Evolutionary conservation across 2,113 vertebrate genomes (phyloP), one percentile per base, ranked within the genome.

Genomic region (Arenaria interpres): DNA sequence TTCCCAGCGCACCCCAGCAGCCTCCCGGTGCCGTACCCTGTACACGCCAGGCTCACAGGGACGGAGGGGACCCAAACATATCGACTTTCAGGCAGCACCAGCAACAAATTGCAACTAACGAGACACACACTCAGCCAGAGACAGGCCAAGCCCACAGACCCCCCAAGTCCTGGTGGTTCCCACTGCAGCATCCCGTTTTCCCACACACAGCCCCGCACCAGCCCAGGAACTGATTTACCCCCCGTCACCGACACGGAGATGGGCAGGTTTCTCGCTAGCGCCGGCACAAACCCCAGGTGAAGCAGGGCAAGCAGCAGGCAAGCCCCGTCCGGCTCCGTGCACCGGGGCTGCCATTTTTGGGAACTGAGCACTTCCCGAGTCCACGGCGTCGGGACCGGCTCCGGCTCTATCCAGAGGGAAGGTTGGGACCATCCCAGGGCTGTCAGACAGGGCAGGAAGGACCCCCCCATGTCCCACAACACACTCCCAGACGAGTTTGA

Each of bases 201-300:
- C 73, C 64, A 18, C 1, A 7, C 12, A 3, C 20, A 50, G 9
- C 46, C 25, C 46, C 6, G 28, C 2, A 5, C 27, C 50, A n/a
- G 7, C 23, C 69, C 41, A 3, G 48, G n/a, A 45, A 30, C 11
- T 1, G 0, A 14, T 60, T 21, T 19, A 16, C 6, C 25, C 43
- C 32, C n/a, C 3, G 0, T 13, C 45, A 11, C 6, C 4, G 68
- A 10, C 23, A 6, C 7, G 0, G 5, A 9, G 35, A 51, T 48
- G 35, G 23, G 57, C 62, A 28, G 53, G 24, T 37, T 53, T 81
- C 86, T 46, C 28, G 16, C 7, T 18, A 54, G 14, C 25, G 73
- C 72, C 6, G 1, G 48, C 82, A 17, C 37, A 43, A 51, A 37
- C 21, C 2, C 8, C 2, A 14, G 28, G 73, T 2, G 43, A 22